Percentiles rank a stretch among this genome's conserved stretches.
Conservation (phyloP, 92 coral and sea anemone genomes). For the Chrysogorgia sp. region DNA sequence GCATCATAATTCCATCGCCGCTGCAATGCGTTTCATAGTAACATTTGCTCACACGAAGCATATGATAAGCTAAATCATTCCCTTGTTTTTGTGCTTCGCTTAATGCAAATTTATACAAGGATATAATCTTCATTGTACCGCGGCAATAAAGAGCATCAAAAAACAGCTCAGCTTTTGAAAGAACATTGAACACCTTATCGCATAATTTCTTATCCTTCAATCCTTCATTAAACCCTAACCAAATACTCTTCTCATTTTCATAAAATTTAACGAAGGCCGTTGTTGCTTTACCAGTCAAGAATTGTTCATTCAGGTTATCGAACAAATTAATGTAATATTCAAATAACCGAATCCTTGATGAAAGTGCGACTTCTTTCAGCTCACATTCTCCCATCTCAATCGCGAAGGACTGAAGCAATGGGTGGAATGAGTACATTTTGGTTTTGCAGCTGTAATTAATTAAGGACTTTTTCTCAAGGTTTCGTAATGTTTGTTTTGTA, state of each 20-base stretch:
- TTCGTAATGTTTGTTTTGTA: slow-evolving; percentile 12
- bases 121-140: not conserved
- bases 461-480: slow-evolving; percentile 4
- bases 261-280: slow-evolving; percentile 17
- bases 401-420: slow-evolving; percentile 36
- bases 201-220: not conserved
- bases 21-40: no score
- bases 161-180: slow-evolving; percentile 39
- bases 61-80: not conserved
- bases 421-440: slow-evolving; percentile 35
- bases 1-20: no score
- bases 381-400: slow-evolving; percentile 32
- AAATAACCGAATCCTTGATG: slow-evolving; percentile 12
- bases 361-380: slow-evolving; percentile 15
- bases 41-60: slow-evolving; percentile 16
- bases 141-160: not conserved
- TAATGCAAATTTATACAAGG: slow-evolving; percentile 33
- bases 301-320: slow-evolving; percentile 35
- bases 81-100: not conserved
- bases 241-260: slow-evolving; percentile 19
- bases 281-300: slow-evolving; percentile 34
- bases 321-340: slow-evolving; percentile 15
- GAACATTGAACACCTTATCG: not conserved
- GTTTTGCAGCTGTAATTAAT: not conserved
- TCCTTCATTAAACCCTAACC: not conserved